These are phyloP conservation scores for Saxidomus purpurata DNA, from an alignment of 1,140 invertebrate genomes.

Conservation along the genomic window DNA sequence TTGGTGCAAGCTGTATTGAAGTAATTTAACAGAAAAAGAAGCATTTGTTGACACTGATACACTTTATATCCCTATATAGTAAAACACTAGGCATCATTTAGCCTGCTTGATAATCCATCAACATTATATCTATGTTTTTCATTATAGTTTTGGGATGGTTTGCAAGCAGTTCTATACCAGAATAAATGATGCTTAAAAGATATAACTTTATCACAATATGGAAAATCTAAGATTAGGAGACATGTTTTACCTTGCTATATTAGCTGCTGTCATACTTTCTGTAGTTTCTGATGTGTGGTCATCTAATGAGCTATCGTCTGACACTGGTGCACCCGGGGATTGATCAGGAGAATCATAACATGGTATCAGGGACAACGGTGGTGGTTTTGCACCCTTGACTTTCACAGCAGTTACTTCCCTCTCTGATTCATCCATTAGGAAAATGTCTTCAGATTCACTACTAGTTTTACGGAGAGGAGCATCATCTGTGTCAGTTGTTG, in stretches of 20 bases:
- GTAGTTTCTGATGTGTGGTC: conserved; percentile 77
- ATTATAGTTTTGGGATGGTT: no score
- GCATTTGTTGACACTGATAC: no score
- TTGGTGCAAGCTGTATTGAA: no score
- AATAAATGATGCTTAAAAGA: no score
- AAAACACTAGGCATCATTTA: no score
- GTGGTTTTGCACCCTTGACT: conserved; percentile 73
- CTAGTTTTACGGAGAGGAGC: conserved; percentile 56
- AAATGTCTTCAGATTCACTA: conserved; percentile 57
- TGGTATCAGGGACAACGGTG: conserved; percentile 77
- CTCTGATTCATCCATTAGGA: conserved; percentile 41
- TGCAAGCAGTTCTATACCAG: no score
- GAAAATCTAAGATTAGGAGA: no score
- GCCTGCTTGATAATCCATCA: no score
- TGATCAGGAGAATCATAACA: conserved; percentile 80
- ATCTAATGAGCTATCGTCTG: conserved; percentile 77
- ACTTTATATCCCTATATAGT: no score
- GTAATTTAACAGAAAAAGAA: no score
- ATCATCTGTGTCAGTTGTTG: conserved; percentile 48
- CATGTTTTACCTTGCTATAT: conserved; percentile 80
- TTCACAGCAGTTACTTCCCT: neutral
- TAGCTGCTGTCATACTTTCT: conserved; percentile 78
- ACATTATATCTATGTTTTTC: no score
- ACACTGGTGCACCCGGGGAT: conserved; percentile 71
- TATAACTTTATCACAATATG: no score